Evolutionary conservation across 1,140 invertebrate genomes (phyloP).

Genomic region (Drosophila seguyi): DNA sequence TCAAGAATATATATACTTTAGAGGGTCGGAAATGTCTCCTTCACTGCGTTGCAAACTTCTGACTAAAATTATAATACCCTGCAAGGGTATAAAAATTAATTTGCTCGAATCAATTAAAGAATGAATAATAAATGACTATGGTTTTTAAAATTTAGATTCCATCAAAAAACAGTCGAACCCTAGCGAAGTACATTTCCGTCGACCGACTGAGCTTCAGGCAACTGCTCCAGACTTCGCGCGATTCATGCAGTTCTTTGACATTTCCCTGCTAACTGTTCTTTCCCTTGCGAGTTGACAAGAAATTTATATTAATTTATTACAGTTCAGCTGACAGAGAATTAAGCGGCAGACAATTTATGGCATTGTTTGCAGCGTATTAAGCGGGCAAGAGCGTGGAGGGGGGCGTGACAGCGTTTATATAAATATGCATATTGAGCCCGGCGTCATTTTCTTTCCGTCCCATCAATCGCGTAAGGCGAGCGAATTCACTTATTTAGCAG

Average conservation of each 20-base stretch:
- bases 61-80: too few species aligned
- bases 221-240: slow-evolving; percentile 10
- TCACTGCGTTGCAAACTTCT: too few species aligned
- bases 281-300: slow-evolving; percentile 65
- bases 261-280: slow-evolving; percentile 27
- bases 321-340: slow-evolving; percentile 84
- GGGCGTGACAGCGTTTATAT: slow-evolving; percentile 60
- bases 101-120: neutral
- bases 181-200: neutral
- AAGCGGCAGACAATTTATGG: slow-evolving; percentile 84
- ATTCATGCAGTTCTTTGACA: slow-evolving; percentile 42
- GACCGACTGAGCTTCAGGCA: neutral
- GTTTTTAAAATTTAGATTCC: neutral
- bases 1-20: too few species aligned
- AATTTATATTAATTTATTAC: slow-evolving; percentile 85
- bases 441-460: slow-evolving; percentile 9
- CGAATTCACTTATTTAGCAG: slow-evolving; percentile 10
- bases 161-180: too few species aligned
- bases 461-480: slow-evolving; percentile 24
- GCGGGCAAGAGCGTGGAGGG: slow-evolving; percentile 22
- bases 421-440: slow-evolving; percentile 52
- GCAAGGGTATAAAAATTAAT: too few species aligned
- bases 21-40: too few species aligned
- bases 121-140: neutral
- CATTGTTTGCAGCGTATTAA: slow-evolving; percentile 81